Base-by-base conservation (phyloP, 1,140 invertebrate species). In the Brachionus calyciflorus region DNA sequence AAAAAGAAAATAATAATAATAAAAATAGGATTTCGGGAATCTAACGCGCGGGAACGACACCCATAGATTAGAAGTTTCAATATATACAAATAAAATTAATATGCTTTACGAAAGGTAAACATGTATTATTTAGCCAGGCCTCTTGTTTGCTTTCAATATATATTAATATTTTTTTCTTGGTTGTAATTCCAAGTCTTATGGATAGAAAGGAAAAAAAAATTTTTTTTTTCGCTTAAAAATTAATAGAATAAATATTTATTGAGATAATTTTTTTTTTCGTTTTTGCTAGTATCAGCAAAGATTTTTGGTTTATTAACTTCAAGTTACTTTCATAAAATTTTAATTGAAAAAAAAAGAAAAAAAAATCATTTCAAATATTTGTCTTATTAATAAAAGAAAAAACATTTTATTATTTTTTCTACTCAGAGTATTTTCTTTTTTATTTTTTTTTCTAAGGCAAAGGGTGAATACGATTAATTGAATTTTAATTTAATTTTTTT, bases 241-340 rank as follows among this genome's bases (percentile, higher is more conserved):
- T 60, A 41, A 60, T 60, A 60, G 30, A 60, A 41, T 33, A 60
- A 60, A 60, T 60, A 60, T 60, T 60, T 60, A 33, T 40, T 60
- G 55, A 60, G 55, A 60, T 60, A 60, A 60, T 33, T 60, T 9
- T 37, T 33, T n/a, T n/a, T n/a, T n/a, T n/a, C n/a, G n/a, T n/a
- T n/a, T n/a, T n/a, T n/a, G n/a, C n/a, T 60, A 60, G 55, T 37
- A 60, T 60, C 55, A 60, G 55, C 55, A 60, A n/a, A 60, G 55
- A 60, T 60, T 57, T 60, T 28, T 28, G 55, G 28, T 60, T 60
- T 60, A 60, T 60, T 60, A 60, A 60, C 55, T 60, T 17, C 28
- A 28, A 60, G 55, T 60, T 40, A 19, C 53, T 53, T 53, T 53
- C 24, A 30, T 9, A 30, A 26, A 21, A n/a, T n/a, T 57, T n/a